phyloP scores from a whole-genome alignment of 1,140 invertebrate genomes.

The Drosophila equinoxialis region DNA sequence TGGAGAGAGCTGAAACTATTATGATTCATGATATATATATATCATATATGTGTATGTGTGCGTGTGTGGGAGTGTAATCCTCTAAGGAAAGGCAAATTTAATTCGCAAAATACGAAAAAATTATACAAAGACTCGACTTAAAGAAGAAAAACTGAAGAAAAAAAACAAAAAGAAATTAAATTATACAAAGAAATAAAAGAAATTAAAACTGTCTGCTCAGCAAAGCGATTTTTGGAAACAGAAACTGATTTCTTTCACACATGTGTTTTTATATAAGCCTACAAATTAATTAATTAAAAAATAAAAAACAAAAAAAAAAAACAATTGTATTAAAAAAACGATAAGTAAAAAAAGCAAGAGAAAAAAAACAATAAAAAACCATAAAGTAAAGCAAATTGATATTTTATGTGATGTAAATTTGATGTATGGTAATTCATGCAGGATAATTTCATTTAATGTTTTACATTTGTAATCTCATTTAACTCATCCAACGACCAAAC shows the following conservation, averaged over 20 bases:
- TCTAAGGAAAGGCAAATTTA: conserved; percentile 69
- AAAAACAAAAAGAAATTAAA: conserved; percentile 41
- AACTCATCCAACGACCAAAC: background rate
- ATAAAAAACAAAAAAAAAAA: background rate
- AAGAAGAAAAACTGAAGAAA: conserved; percentile 33
- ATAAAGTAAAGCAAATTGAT: conserved; percentile 25
- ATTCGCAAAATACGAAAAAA: conserved; percentile 66
- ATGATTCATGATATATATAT: conserved; percentile 48
- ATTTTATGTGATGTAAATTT: conserved; percentile 46
- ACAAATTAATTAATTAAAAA: conserved; percentile 30
- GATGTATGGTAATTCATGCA: conserved; percentile 55
- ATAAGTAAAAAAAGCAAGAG: conserved; percentile 44
- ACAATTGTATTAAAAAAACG: conserved; percentile 64
- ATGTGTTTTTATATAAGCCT: conserved; percentile 19
- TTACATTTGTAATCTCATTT: conserved; percentile 55
- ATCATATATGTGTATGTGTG: conserved; percentile 29
- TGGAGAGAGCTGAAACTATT: conserved; percentile 42
- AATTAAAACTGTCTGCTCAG: conserved; percentile 69
- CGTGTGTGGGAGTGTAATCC: conserved; percentile 56
- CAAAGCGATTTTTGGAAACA: conserved; percentile 57
- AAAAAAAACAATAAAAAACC: conserved; percentile 64
- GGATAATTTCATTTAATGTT: conserved; percentile 42
- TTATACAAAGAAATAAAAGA: background rate
- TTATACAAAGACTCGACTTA: conserved; percentile 73
- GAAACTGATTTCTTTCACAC: conserved; percentile 25